Evolutionary conservation across 2,888 invertebrate genomes (phyloP).

Genomic region (Pollenia labialis): DNA sequence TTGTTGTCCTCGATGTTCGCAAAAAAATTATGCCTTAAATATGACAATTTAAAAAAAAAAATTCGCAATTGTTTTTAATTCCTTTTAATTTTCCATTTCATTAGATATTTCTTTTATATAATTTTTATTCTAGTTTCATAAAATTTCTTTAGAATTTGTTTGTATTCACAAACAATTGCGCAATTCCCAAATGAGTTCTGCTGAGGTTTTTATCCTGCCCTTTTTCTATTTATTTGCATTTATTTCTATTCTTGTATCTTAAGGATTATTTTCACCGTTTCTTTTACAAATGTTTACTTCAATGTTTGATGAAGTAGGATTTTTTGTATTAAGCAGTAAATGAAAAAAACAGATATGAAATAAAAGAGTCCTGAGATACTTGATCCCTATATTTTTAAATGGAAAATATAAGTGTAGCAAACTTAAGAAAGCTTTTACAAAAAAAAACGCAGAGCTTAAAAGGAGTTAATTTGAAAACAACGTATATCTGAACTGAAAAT

Average conservation of each 20-base stretch:
- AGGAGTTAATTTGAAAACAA: neutral
- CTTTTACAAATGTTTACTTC: conserved; percentile 47
- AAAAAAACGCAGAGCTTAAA: conserved; percentile 24
- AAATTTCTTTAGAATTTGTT: conserved; percentile 31
- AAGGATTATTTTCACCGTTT: conserved; percentile 64
- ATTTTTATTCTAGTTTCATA: conserved; percentile 25
- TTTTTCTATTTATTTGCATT: conserved; percentile 37
- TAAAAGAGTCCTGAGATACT: conserved; percentile 44
- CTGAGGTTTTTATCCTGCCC: neutral
- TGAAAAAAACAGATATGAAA: conserved; percentile 2
- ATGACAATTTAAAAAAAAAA: conserved; percentile 43
- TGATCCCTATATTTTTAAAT: conserved; percentile 25
- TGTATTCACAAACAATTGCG: conserved; percentile 55
- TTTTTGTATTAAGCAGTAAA: neutral
- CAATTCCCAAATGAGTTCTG: conserved; percentile 57
- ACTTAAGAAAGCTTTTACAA: conserved; percentile 10
- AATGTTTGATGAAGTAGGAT: conserved; percentile 44
- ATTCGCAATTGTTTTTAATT: conserved; percentile 59
- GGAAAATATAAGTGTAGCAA: neutral
- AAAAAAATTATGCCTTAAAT: conserved; percentile 38
- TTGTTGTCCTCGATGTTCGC: conserved; percentile 26
- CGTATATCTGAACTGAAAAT: too few relatives aligned
- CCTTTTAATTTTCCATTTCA: conserved; percentile 61
- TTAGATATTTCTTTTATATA: conserved; percentile 26
- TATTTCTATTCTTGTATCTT: conserved; percentile 4